Conservation (phyloP, 2,888 invertebrate genomes). For the Chymomyza amoena region DNA sequence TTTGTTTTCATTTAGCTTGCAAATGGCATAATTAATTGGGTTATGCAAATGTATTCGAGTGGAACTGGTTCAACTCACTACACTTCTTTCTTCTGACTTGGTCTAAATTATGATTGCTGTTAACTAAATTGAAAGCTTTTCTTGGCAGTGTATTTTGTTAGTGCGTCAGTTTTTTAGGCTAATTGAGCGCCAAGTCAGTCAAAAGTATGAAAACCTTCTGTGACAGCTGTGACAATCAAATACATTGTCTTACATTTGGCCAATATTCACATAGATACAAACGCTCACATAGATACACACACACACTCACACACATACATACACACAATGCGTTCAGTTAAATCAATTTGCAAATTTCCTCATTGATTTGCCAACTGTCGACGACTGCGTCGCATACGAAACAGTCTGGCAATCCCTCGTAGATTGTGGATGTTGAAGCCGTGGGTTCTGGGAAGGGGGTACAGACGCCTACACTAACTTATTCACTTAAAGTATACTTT, state of each 20-base stretch:
- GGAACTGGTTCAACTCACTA: neutral
- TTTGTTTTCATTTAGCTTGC: conserved; percentile 25
- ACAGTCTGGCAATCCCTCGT: neutral
- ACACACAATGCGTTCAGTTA: conserved; percentile 51
- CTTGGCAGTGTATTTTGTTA: neutral
- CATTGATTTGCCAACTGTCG: conserved; percentile 61
- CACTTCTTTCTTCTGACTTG: conserved; percentile 6
- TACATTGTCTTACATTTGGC: conserved; percentile 2
- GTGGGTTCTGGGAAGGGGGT: neutral
- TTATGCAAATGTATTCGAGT: conserved; percentile 41
- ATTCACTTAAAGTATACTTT: neutral
- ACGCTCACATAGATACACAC: too few species aligned
- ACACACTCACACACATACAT: conserved; percentile 20
- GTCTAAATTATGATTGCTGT: conserved; percentile 13
- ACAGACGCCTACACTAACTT: neutral
- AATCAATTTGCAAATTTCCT: conserved; percentile 65
- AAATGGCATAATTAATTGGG: conserved; percentile 45
- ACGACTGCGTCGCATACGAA: neutral
- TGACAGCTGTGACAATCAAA: conserved; percentile 25
- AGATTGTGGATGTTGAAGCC: neutral
- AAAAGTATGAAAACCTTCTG: neutral
- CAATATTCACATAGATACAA: neutral
- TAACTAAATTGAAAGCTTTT: neutral
- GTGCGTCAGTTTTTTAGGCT: neutral
- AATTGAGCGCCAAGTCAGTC: neutral